Evolutionary conservation across 1,140 invertebrate species (phyloP).

Genomic region (Ceratina calcarata): DNA sequence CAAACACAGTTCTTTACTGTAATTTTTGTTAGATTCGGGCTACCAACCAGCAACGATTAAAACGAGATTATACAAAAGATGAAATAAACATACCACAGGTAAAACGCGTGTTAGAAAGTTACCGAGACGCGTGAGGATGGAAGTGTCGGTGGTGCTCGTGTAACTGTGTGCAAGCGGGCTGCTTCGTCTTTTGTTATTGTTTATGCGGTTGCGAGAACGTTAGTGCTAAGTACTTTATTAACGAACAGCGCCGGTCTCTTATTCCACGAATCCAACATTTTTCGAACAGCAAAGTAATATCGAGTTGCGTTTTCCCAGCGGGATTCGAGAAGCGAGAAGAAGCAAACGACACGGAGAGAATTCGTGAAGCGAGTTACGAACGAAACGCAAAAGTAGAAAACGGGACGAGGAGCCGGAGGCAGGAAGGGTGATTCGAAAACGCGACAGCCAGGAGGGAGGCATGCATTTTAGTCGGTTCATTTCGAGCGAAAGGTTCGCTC

Average conservation of each 20-base stretch:
- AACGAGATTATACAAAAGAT: conserved; percentile 28
- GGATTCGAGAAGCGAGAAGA: background rate
- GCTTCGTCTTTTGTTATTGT: conserved; percentile 49
- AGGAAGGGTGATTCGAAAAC: conserved; percentile 55
- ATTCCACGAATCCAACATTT: background rate
- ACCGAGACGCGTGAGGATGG: conserved; percentile 31
- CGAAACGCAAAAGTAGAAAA: conserved; percentile 44
- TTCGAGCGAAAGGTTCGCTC: conserved; percentile 47
- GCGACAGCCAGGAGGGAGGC: conserved; percentile 54
- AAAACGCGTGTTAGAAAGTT: conserved; percentile 44
- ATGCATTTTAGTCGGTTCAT: conserved; percentile 75
- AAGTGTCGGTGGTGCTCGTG: conserved; percentile 48
- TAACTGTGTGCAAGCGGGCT: conserved; percentile 53
- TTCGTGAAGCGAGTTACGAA: conserved; percentile 24
- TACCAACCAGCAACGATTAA: conserved; percentile 61
- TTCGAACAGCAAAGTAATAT: background rate
- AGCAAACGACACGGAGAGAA: background rate
- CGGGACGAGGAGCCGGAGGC: conserved; percentile 21
- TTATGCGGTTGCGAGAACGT: conserved; percentile 58
- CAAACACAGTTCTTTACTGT: conserved; percentile 76
- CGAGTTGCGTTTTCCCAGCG: background rate
- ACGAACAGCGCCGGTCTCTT: conserved; percentile 34
- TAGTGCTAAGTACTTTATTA: conserved; percentile 52
- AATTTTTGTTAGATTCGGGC: conserved; percentile 50
- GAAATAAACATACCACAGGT: conserved; percentile 42